Base-by-base conservation (phyloP, 2,113 vertebrate species). In the Lichenostomus cassidix region DNA sequence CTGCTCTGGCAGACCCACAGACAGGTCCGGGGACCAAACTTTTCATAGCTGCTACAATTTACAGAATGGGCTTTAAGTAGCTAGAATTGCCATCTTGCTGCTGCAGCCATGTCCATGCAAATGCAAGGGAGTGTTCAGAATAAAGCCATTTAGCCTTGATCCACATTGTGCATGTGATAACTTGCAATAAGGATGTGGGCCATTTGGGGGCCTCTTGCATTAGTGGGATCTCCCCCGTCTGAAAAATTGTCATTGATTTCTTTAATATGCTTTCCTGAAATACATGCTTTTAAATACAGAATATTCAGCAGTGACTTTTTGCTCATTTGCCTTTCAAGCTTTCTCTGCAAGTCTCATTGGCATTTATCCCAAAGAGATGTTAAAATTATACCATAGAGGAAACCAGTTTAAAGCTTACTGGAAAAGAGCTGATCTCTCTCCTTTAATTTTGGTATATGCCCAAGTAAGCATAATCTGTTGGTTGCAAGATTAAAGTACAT, bases 361-460 rank as follows among this genome's bases (percentile, higher is more conserved):
- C 37, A 29, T 60, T 53, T 65, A 55, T 85, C 64, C 64, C 71
- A 3, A 89, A 80, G 88, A 83, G 20, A 58, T 58, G 50, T 81
- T 95, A 83, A 92, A 95, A 90, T 75, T 86, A 16, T 92, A 91
- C 67, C 25, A n/a, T 31, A 56, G 91, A 74, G 37, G 35, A 87
- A 81, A 88, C 31, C 44, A 89, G 16, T 59, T 90, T 83, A 87
- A 77, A 92, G 27, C 23, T 90, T 91, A 92, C 84, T 95, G 71
- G 83, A 88, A 96, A 83, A 50, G 15, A 58, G 42, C 47, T 85
- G 69, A 50, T 77, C 20, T 90, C 64, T 85, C 87, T 55, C 90
- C 59, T 93, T 85, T 82, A 33, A 39, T 87, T 94, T 87, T 67
- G 56, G 70, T 83, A 19, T 86, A 42, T 83, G 46, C 49, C 25